phyloP scores from a whole-genome alignment of 2,113 vertebrate species.

The Chlorodrepanis virens region DNA sequence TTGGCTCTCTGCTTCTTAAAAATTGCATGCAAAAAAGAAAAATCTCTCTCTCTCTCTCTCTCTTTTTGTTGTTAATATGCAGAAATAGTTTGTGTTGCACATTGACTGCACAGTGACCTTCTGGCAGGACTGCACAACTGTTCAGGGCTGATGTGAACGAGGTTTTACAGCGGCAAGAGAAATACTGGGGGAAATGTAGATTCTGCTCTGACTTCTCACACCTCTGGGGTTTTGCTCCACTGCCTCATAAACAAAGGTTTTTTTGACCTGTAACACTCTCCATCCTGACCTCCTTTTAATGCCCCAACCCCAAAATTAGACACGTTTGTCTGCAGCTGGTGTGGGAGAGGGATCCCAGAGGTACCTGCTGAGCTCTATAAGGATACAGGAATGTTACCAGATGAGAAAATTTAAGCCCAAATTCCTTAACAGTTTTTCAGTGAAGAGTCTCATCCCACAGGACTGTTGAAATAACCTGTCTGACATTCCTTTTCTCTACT shows the following conservation, averaged over 20 bases:
- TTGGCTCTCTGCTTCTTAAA: slow-evolving; percentile 3
- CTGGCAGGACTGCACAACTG: neutral
- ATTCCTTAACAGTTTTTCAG: neutral
- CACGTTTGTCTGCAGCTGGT: accelerated
- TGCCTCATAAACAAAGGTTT: neutral
- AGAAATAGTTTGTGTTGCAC: neutral
- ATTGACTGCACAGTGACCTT: neutral
- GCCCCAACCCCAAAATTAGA: neutral
- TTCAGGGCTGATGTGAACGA: neutral
- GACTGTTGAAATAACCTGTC: neutral
- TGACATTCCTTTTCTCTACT: neutral
- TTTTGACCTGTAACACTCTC: neutral
- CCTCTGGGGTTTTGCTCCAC: neutral
- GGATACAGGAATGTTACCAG: neutral
- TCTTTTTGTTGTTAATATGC: neutral
- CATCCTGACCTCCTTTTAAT: neutral
- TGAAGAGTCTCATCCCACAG: neutral
- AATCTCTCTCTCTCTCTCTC: neutral
- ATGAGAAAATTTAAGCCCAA: neutral
- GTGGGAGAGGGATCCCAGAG: neutral
- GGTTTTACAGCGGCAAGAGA: neutral
- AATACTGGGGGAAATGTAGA: neutral
- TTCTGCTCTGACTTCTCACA: neutral
- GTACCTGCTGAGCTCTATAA: accelerated
- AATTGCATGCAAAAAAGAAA: slow-evolving; percentile 31